phyloP scores from a whole-genome alignment of 2,888 invertebrate genomes.

The Drosophila niveifrons region DNA sequence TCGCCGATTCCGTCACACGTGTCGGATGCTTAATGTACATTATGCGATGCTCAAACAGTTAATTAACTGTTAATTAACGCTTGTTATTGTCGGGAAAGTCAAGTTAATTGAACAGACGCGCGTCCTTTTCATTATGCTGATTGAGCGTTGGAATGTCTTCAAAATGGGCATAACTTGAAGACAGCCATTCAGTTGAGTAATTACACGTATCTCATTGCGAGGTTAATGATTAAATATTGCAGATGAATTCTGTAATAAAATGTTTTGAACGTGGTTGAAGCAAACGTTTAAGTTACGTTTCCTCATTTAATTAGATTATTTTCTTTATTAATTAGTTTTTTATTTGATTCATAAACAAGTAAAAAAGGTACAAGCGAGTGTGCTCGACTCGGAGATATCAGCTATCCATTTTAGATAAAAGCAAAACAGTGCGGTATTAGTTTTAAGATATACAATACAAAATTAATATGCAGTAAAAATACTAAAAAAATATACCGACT shows the following conservation, averaged over 20 bases:
- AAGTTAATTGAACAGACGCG: conserved; percentile 67
- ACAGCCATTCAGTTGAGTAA: not conserved
- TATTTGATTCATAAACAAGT: too few species aligned
- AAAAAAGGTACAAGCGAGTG: too few species aligned
- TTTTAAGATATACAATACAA: too few species aligned
- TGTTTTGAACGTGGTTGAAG: not conserved
- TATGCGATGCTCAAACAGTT: conserved; percentile 55
- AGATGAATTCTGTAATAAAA: not conserved
- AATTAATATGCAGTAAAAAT: too few species aligned
- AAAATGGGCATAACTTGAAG: conserved; percentile 12
- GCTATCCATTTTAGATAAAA: too few species aligned
- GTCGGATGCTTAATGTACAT: conserved; percentile 62
- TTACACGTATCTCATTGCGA: not conserved
- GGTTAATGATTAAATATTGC: not conserved
- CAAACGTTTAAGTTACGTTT: too few species aligned
- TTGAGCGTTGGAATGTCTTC: conserved; percentile 42
- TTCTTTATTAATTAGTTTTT: too few species aligned
- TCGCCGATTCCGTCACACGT: conserved; percentile 47
- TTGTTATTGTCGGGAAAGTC: conserved; percentile 64
- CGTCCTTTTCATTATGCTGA: conserved; percentile 71
- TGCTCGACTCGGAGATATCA: too few species aligned
- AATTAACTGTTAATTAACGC: conserved; percentile 77
- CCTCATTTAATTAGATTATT: too few species aligned
- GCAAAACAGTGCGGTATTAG: too few species aligned
- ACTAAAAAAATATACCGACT: too few species aligned